Evolutionary conservation across 2,113 vertebrate species (phyloP), one percentile per base, ranked within the genome.

Genomic region (Scomber colias): DNA sequence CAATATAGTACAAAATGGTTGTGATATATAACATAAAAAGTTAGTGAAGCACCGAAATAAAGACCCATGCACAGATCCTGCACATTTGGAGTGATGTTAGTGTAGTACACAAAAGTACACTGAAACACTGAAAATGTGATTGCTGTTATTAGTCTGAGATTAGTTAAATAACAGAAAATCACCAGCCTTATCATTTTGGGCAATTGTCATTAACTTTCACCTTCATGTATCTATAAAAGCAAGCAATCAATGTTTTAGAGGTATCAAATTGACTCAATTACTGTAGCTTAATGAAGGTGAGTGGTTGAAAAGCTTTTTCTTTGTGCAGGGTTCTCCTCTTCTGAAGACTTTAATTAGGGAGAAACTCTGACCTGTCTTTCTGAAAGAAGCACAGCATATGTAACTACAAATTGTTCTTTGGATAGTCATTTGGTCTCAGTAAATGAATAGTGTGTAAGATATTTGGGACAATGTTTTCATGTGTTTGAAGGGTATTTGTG

Each of bases 271-370:
- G 11, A 77, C 5, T 31, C 4, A 56, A 40, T 68, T 40, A 79
- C 27, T 59, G 15, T 64, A 12, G 51, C 14, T 9, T 4, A n/a
- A 55, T 19, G 11, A 48, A 48, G 21, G 7, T 14, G 19, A 24
- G 27, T 15, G 11, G 21, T 44, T 65, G 14, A 2, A 70, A 81
- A 17, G 46, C 9, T 45, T 70, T 72, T 13, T 64, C 24, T 59
- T 19, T 59, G 59, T 61, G 7, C 68, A 40, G 53, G 17, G 6
- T 46, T 77, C 12, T 61, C n/a, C 54, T 30, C 35, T 40, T 67
- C 15, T 50, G 30, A 54, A 5, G 16, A 51, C 44, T 60, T 16
- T 21, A 57, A 31, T 81, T 35, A 65, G 8, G 15, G 3, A 44
- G 17, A 8, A 27, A 70, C 0, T n/a, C 27, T 31, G 9, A 12